phyloP scores from a whole-genome alignment of 1,140 invertebrate species.

The Zaprionus tsacasi region DNA sequence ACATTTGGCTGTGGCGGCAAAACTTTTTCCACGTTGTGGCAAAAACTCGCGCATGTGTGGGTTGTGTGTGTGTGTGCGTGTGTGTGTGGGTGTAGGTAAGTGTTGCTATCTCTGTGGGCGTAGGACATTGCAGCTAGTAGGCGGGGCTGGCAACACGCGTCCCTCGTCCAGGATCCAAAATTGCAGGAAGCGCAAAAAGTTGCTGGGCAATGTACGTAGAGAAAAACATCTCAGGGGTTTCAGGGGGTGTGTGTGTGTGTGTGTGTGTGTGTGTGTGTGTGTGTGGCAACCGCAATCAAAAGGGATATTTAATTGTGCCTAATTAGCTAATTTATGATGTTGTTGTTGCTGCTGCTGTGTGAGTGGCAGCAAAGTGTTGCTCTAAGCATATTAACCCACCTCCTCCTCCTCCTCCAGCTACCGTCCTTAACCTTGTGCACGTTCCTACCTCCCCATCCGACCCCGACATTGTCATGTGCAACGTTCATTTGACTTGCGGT shows the following conservation, averaged over 20 bases:
- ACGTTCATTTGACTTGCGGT: conserved; percentile 7
- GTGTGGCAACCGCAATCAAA: conserved; percentile 71
- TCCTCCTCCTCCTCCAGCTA: not conserved
- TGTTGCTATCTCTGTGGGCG: conserved; percentile 49
- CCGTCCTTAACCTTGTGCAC: conserved; percentile 10
- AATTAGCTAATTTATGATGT: conserved; percentile 78
- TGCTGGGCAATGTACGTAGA: conserved; percentile 38
- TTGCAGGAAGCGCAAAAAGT: conserved; percentile 71
- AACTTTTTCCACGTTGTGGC: conserved; percentile 77
- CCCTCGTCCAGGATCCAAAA: conserved; percentile 54
- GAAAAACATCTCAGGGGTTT: conserved; percentile 44
- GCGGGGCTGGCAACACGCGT: conserved; percentile 67
- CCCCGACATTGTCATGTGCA: conserved; percentile 42
- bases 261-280: conserved; percentile 24
- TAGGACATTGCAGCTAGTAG: conserved; percentile 60
- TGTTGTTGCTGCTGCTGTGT: conserved; percentile 55
- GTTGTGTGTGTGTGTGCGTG: not conserved
- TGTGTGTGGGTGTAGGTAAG: conserved; percentile 29
- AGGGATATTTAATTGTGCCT: conserved; percentile 81
- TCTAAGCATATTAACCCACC: conserved; percentile 68
- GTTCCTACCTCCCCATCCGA: too few relatives aligned
- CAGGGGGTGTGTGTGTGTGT: conserved; percentile 35
- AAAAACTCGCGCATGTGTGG: conserved; percentile 46
- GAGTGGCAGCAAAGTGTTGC: conserved; percentile 63
- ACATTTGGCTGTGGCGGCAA: conserved; percentile 71